Percentiles rank a stretch among this genome's conserved stretches.
phyloP scores from a whole-genome alignment of 2,797 vertebrate genomes.

The Trachurus trachurus region DNA sequence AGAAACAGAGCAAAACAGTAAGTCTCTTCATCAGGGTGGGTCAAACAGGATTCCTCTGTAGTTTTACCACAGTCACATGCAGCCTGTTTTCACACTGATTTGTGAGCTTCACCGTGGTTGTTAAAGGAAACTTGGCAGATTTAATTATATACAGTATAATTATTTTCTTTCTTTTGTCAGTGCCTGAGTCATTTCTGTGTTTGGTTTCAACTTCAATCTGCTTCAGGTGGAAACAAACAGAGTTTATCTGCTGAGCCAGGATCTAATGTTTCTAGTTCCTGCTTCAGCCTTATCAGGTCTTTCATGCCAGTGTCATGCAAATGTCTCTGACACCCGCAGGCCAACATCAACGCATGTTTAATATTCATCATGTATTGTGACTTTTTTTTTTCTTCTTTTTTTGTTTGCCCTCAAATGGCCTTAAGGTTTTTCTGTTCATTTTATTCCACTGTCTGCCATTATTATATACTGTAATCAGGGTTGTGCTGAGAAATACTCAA shows the following conservation, averaged over 20 bases:
- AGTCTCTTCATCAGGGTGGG: conserved; percentile 7
- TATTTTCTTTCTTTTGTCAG: not conserved
- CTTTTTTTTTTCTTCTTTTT: not conserved
- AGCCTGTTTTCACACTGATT: not conserved
- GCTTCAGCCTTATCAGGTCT: conserved; percentile 19
- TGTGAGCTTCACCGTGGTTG: not conserved
- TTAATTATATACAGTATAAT: too few species aligned
- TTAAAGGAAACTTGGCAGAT: not conserved
- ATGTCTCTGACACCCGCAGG: not conserved
- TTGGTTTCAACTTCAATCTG: not conserved
- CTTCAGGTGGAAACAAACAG: conserved; percentile 10
- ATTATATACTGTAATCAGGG: not conserved
- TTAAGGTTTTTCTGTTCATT: not conserved
- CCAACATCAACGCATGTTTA: not conserved
- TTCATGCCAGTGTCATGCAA: conserved; percentile 10
- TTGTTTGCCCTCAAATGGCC: not conserved
- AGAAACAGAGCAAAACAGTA: conserved; percentile 49
- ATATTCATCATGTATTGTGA: not conserved
- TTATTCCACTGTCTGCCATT: not conserved
- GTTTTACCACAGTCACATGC: not conserved
- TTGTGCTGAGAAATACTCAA: not conserved
- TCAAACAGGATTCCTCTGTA: not conserved
- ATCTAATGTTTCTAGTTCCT: conserved; percentile 39
- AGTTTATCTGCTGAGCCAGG: not conserved
- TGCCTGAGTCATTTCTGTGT: not conserved